These are phyloP conservation scores for Trilocha varians DNA, from an alignment of 2,888 invertebrate genomes.

Conservation along the genomic window DNA sequence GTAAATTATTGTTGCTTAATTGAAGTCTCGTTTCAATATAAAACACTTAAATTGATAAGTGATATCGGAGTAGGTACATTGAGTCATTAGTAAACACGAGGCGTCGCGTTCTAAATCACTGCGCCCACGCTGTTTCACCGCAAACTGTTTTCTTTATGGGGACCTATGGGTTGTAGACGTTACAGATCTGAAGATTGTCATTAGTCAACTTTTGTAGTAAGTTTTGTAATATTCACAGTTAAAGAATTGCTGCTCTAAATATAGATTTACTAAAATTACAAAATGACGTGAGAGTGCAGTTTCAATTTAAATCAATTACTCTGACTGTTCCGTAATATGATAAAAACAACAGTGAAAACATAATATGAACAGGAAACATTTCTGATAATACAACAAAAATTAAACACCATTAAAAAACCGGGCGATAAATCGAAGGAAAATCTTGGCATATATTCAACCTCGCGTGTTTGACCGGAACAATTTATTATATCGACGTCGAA, in stretches of 20 bases:
- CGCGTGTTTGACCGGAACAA: not conserved
- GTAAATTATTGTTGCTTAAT: not conserved
- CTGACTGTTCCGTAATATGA: no score
- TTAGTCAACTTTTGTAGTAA: not conserved
- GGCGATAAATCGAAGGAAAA: not conserved
- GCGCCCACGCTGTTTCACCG: conserved; percentile 55
- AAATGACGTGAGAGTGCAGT: no score
- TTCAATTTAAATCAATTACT: no score
- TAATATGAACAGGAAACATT: no score
- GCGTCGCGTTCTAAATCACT: conserved; percentile 48
- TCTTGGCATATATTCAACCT: not conserved
- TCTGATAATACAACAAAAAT: not conserved
- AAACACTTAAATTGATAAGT: not conserved
- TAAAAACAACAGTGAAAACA: no score
- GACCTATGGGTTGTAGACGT: conserved; percentile 32
- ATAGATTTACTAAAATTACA: no score
- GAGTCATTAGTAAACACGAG: conserved; percentile 68
- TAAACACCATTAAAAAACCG: not conserved
- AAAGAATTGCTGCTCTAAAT: no score
- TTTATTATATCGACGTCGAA: not conserved
- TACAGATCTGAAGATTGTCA: not conserved
- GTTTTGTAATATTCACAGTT: no score
- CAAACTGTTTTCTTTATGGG: conserved; percentile 48
- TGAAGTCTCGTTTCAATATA: not conserved
- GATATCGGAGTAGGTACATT: conserved; percentile 22